Percentiles rank a stretch among this genome's conserved stretches.
Conservation (phyloP, 2,113 vertebrate species). For the Pterocles gutturalis region DNA sequence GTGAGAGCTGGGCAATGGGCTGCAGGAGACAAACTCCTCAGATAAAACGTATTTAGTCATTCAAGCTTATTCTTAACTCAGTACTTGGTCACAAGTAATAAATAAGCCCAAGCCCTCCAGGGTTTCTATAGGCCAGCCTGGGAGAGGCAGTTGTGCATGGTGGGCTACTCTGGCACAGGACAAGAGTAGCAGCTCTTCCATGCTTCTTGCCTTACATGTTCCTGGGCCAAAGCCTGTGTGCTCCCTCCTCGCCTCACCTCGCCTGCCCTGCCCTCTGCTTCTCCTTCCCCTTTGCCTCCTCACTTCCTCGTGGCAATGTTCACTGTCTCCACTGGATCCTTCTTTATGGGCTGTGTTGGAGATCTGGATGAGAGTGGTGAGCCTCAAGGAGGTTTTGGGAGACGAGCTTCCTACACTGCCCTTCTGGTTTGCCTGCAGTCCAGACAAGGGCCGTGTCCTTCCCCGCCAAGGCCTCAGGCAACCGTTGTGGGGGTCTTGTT, state of each 20-base stretch:
- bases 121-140: neutral
- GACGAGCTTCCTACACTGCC: neutral
- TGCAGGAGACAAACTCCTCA: neutral
- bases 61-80: neutral
- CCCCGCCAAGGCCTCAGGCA: neutral
- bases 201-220: neutral
- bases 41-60: neutral
- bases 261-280: too few species aligned
- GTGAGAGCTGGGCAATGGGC: neutral
- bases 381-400: neutral
- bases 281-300: too few species aligned
- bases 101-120: neutral
- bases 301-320: too few species aligned
- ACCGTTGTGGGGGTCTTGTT: neutral
- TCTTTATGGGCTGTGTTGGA: neutral
- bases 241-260: too few species aligned
- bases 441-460: neutral
- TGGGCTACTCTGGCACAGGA: neutral
- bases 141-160: neutral
- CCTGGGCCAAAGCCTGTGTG: neutral
- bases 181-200: neutral
- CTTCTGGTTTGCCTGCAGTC: neutral
- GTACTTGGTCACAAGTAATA: neutral
- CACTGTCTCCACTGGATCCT: neutral
- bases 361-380: neutral